Conservation (phyloP, 2,113 vertebrate genomes). For the Chionodraco myersi region DNA sequence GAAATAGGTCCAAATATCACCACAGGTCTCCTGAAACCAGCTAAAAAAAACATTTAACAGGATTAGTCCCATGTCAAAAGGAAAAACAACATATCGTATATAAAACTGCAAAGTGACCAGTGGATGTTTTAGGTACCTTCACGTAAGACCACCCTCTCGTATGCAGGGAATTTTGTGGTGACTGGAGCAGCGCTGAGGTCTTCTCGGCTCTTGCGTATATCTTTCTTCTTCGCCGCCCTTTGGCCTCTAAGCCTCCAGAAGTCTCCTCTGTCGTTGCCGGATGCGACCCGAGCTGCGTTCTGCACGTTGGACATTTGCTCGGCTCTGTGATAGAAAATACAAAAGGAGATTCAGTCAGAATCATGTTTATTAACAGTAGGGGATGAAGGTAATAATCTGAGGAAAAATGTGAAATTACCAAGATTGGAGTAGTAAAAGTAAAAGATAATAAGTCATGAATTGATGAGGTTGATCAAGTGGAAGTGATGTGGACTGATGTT, state of each 20-base stretch:
- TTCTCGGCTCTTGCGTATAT: constrained; percentile 94
- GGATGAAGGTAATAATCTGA: no score
- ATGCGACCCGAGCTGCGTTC: constrained; percentile 88
- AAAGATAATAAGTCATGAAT: no score
- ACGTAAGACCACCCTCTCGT: constrained; percentile 92
- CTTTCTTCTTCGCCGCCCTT: constrained; percentile 93
- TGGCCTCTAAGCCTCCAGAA: constrained; percentile 98
- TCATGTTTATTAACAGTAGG: neutral
- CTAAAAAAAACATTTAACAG: constrained; percentile 75
- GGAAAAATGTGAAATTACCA: no score
- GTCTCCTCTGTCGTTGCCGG: constrained; percentile 92
- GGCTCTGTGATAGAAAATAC: constrained; percentile 82
- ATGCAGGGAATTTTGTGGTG: constrained; percentile 93
- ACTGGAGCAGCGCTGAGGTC: constrained; percentile 87
- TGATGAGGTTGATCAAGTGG: no score
- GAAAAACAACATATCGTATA: neutral
- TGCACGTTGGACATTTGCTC: constrained; percentile 98
- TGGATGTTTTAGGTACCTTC: constrained; percentile 84
- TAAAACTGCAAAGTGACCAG: neutral
- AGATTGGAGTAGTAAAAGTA: no score
- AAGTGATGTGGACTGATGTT: no score
- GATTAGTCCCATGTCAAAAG: neutral
- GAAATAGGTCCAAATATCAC: constrained; percentile 96
- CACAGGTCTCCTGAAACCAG: constrained; percentile 95
- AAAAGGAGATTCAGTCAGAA: neutral